Evolutionary conservation across 2,113 vertebrate species (phyloP).

Genomic region (Actenoides lindsayi): DNA sequence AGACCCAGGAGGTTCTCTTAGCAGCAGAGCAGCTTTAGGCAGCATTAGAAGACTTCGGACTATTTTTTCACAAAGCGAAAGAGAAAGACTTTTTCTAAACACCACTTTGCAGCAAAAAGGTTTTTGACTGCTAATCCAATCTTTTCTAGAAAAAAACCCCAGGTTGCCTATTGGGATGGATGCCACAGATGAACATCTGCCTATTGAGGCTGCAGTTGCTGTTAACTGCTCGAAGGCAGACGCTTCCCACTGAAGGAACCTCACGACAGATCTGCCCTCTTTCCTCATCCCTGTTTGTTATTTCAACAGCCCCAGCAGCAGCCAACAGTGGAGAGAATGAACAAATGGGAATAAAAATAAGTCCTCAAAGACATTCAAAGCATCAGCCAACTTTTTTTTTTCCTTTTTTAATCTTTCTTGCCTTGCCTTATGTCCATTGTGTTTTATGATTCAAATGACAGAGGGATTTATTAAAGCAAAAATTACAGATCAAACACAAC

Average conservation of each 20-base stretch:
- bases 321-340: not conserved
- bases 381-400: not conserved
- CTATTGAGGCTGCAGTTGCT: not conserved
- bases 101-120: not conserved
- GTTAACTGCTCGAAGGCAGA: not conserved
- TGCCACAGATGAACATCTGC: not conserved
- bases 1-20: not conserved
- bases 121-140: not conserved
- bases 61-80: not conserved
- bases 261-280: conserved; percentile 12
- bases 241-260: not conserved
- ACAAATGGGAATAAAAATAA: conserved; percentile 48
- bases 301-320: conserved; percentile 37
- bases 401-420: not conserved
- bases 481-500: not conserved
- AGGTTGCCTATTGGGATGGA: not conserved
- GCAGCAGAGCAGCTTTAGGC: not conserved
- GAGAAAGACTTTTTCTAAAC: not conserved
- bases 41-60: not conserved
- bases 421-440: not conserved
- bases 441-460: not conserved
- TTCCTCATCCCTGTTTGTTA: conserved; percentile 34
- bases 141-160: not conserved
- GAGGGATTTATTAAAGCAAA: not conserved
- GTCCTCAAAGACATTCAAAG: not conserved